A percentile compares a stretch with the other conserved stretches of the same genome.
Conservation (phyloP, 2,888 invertebrate genomes). For the Fragum sueziense region DNA sequence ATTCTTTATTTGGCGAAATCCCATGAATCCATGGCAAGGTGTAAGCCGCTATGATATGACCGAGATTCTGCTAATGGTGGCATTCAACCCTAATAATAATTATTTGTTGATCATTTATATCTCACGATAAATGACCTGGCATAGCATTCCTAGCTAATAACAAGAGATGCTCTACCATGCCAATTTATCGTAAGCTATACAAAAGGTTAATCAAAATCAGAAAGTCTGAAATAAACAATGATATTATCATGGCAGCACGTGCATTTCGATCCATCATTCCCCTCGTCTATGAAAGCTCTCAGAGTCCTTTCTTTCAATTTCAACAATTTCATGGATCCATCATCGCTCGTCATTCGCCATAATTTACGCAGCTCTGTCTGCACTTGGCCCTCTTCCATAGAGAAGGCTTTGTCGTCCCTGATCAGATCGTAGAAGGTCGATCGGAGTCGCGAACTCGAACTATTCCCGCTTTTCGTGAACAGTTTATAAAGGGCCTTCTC, state of each 20-base stretch:
- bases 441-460: background rate
- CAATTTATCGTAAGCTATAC: no score
- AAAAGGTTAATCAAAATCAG: background rate
- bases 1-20: no score
- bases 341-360: background rate
- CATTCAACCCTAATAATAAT: no score
- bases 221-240: background rate
- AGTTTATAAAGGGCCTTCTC: conserved; percentile 3
- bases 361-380: background rate
- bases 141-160: no score
- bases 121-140: no score
- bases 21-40: no score
- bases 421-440: background rate
- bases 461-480: background rate
- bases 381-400: background rate
- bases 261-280: background rate
- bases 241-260: background rate
- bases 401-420: background rate
- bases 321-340: background rate
- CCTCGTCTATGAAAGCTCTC: conserved; percentile 1
- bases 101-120: no score
- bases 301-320: background rate
- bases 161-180: no score
- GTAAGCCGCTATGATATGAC: no score
- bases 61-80: no score